Conservation (phyloP, 2,113 vertebrate species). For the Cebus imitator region DNA sequence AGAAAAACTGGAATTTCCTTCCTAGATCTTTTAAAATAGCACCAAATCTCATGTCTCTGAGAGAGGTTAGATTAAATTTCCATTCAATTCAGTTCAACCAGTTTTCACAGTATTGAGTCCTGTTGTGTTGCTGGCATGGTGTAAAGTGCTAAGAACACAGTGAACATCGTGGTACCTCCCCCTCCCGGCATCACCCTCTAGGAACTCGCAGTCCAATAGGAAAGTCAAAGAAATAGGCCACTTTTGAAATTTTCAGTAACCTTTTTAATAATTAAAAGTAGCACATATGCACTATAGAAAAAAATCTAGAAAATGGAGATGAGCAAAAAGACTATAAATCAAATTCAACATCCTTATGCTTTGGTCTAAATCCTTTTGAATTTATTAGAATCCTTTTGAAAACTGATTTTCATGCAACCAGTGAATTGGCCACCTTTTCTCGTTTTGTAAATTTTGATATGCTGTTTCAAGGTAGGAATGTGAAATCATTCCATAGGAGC, state of each 20-base stretch:
- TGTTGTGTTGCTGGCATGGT: not conserved
- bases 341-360: not conserved
- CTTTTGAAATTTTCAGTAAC: not conserved
- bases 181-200: not conserved
- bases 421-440: not conserved
- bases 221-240: not conserved
- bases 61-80: not conserved
- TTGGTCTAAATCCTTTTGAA: not conserved
- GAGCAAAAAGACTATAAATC: not conserved
- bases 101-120: not conserved
- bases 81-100: not conserved
- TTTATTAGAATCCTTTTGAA: not conserved
- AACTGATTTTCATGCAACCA: not conserved
- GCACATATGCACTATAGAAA: not conserved
- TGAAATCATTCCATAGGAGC: not conserved
- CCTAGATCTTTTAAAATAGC: constrained; percentile 23
- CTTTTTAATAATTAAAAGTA: not conserved
- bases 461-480: not conserved
- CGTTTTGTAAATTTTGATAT: not conserved
- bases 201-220: not conserved
- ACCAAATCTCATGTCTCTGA: not conserved
- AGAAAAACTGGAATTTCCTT: constrained; percentile 49
- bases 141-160: not conserved
- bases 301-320: not conserved
- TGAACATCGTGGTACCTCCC: not conserved